A percentile compares a stretch with the other conserved stretches of the same genome.
phyloP scores from a whole-genome alignment of 1,140 invertebrate genomes.

The Tetranychus urticae region DNA sequence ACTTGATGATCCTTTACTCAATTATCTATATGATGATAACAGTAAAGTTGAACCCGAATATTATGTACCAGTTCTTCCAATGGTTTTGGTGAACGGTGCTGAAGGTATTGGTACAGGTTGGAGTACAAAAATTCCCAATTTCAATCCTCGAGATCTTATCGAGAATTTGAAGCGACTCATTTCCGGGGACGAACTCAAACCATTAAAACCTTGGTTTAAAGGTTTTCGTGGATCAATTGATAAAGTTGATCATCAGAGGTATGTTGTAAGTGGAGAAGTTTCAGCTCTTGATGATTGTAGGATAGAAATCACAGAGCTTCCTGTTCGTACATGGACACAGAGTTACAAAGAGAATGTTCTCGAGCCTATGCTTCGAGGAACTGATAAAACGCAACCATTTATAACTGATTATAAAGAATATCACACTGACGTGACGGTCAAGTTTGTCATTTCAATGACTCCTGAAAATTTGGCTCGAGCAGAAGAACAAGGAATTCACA shows the following conservation, averaged over 20 bases:
- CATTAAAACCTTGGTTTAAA: slow-evolving; percentile 78
- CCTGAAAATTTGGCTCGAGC: slow-evolving; percentile 49
- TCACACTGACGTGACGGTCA: slow-evolving; percentile 78
- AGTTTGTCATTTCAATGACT: slow-evolving; percentile 59
- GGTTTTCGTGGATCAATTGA: slow-evolving; percentile 68
- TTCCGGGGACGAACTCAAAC: slow-evolving; percentile 44
- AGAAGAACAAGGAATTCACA: slow-evolving; percentile 70
- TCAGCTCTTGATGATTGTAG: slow-evolving; percentile 43
- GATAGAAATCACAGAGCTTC: slow-evolving; percentile 89
- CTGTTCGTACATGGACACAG: slow-evolving; percentile 82
- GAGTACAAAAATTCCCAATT: slow-evolving; percentile 93
- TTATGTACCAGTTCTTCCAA: slow-evolving; percentile 88
- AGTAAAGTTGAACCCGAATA: slow-evolving; percentile 71
- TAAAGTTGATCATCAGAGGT: slow-evolving; percentile 43
- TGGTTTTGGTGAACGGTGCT: slow-evolving; percentile 87
- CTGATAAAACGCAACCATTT: slow-evolving; percentile 47
- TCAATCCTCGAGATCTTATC: slow-evolving; percentile 78
- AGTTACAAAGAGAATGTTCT: slow-evolving; percentile 83
- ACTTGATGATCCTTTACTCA: slow-evolving; percentile 65
- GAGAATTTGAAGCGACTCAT: slow-evolving; percentile 60
- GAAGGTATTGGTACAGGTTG: slow-evolving; percentile 97
- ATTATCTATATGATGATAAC: slow-evolving; percentile 81
- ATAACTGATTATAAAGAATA: slow-evolving; percentile 76
- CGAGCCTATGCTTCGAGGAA: slow-evolving; percentile 59
- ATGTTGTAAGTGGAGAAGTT: slow-evolving; percentile 58